These are phyloP conservation scores for Percina caprodes DNA, from an alignment of 2,113 vertebrate genomes.

Conservation along the genomic window DNA sequence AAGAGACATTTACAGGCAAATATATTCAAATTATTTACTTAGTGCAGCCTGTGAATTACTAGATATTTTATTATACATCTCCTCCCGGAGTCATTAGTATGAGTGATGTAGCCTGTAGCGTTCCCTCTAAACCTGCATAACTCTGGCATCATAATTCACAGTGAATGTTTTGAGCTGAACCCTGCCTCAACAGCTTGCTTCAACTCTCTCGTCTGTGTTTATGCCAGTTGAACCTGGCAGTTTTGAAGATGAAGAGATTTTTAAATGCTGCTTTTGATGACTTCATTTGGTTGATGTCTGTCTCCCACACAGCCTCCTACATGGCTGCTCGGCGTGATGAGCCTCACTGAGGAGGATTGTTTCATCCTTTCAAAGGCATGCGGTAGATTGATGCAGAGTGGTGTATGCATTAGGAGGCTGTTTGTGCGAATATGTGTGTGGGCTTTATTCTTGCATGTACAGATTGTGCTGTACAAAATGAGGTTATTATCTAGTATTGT, in stretches of 20 bases:
- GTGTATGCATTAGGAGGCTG: background rate
- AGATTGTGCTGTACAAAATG: conserved; percentile 26
- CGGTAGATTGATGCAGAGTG: background rate
- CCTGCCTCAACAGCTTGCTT: conserved; percentile 3
- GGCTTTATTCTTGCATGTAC: conserved; percentile 17
- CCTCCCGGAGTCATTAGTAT: conserved; percentile 32
- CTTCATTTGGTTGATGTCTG: conserved; percentile 51
- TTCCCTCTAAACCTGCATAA: conserved; percentile 49
- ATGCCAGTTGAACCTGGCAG: conserved; percentile 12
- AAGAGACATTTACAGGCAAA: conserved; percentile 52
- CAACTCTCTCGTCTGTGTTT: background rate
- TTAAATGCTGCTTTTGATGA: conserved; percentile 45
- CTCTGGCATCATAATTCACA: conserved; percentile 2
- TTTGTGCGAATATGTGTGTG: conserved; percentile 26
- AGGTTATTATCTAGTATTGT: conserved; percentile 32
- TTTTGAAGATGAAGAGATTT: conserved; percentile 49
- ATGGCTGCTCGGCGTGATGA: conserved; percentile 9
- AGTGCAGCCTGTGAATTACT: conserved; percentile 44
- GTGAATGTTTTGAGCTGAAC: conserved; percentile 19
- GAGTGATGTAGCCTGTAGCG: conserved; percentile 38
- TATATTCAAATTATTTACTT: conserved; percentile 55
- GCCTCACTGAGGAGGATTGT: conserved; percentile 26
- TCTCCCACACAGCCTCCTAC: conserved; percentile 42
- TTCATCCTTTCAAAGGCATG: conserved; percentile 18
- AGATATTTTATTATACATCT: conserved; percentile 48